phyloP scores from a whole-genome alignment of 2,113 vertebrate species.

The Plectropomus leopardus region DNA sequence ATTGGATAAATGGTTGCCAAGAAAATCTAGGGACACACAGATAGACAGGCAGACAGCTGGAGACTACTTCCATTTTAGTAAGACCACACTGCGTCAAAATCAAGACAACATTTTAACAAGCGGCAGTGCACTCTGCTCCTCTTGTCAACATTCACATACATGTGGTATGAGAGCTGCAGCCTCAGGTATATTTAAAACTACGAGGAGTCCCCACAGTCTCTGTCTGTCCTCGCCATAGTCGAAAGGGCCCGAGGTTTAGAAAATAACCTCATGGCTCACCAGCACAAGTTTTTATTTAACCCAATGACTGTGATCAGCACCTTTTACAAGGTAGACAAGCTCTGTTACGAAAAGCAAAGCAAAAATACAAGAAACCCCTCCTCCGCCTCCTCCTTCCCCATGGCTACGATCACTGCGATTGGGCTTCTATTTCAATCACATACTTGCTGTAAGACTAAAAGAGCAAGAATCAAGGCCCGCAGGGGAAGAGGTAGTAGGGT shows the following conservation, averaged over 20 bases:
- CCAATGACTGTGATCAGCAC: not conserved
- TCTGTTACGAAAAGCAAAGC: conserved; percentile 14
- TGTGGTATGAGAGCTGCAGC: conserved; percentile 63
- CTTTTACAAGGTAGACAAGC: conserved; percentile 24
- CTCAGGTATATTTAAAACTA: conserved; percentile 58
- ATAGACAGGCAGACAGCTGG: too few relatives aligned
- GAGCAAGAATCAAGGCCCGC: conserved; percentile 66
- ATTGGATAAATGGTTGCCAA: too few relatives aligned
- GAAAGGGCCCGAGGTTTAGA: conserved; percentile 20
- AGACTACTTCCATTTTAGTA: too few relatives aligned
- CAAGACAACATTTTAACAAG: conserved; percentile 8
- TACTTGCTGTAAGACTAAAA: conserved; percentile 52
- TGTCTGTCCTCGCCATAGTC: not conserved
- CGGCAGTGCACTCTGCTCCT: conserved; percentile 3
- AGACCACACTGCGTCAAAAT: conserved; percentile 11
- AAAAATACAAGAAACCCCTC: not conserved
- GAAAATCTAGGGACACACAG: too few relatives aligned
- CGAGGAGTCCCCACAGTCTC: conserved; percentile 6
- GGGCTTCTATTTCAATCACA: conserved; percentile 80
- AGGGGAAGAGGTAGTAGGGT: not conserved
- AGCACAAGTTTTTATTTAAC: conserved; percentile 52
- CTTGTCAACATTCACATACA: conserved; percentile 63
- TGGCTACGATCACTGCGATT: conserved; percentile 39
- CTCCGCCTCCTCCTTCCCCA: not conserved
- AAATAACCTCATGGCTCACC: conserved; percentile 40